These are phyloP conservation scores for Endotricha flammealis DNA, from an alignment of 2,888 invertebrate genomes.

Conservation along the genomic window DNA sequence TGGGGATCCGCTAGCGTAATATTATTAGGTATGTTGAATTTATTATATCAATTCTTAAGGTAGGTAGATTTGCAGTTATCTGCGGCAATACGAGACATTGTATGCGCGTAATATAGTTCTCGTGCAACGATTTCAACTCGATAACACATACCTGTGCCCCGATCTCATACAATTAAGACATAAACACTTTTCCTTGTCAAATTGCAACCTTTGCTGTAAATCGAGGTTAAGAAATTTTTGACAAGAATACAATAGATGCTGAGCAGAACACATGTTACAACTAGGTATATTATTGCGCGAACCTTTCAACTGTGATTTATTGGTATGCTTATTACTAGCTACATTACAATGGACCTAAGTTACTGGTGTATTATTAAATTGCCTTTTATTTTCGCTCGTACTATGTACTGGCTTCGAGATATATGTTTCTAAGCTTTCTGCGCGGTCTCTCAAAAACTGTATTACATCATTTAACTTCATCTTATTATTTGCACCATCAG, in stretches of 20 bases:
- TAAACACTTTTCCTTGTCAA: neutral
- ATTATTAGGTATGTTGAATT: conserved; percentile 13
- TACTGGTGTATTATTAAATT: neutral
- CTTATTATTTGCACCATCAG: neutral
- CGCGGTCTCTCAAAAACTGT: neutral
- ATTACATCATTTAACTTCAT: conserved; percentile 1
- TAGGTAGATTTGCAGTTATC: conserved; percentile 12
- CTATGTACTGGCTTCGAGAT: neutral
- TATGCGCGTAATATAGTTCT: conserved; percentile 5
- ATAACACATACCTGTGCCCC: conserved; percentile 7
- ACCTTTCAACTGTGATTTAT: neutral
- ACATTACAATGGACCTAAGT: neutral
- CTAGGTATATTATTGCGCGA: neutral
- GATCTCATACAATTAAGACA: conserved; percentile 5
- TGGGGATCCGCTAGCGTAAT: conserved; percentile 17
- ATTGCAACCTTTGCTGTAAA: neutral
- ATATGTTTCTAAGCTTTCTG: neutral
- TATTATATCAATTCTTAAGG: conserved; percentile 8
- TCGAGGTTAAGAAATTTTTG: neutral
- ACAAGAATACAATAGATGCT: conserved; percentile 5
- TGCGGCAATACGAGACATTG: conserved; percentile 8
- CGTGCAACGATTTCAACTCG: conserved; percentile 7
- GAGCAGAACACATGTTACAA: neutral
- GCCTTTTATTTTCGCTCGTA: neutral
- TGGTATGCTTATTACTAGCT: neutral